Base-by-base conservation (phyloP, 2,113 vertebrate species). In the Hippocampus comes region DNA sequence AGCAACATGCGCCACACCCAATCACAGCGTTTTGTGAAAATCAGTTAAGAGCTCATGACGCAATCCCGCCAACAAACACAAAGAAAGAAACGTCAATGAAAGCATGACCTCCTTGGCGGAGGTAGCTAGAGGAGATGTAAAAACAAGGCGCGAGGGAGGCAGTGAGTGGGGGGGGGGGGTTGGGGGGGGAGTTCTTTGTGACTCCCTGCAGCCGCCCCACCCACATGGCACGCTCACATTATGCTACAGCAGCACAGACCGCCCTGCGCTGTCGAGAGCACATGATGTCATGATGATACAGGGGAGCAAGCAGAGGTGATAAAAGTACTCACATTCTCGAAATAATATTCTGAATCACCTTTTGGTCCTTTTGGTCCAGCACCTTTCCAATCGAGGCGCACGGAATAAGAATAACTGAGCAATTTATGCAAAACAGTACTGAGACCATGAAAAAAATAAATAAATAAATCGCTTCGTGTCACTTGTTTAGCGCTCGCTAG, bases 141-240 rank as follows among this genome's bases (percentile, higher is more conserved):
- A 64, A 64, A 64, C 34, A 43, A 64, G 61, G 9, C 21, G 34
- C 55, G 4, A 57, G 55, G n/a, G 59, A 61, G 56, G 23, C 10
- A 43, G 9, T 43, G 30, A 63, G 34, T 63, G 0, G 0, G 5
- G 8, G 6, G 21, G 9, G 38, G 15, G 9, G 8, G 34, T 18
- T 38, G 8, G 6, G 21, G 9, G 38, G 15, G 9, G 8, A 34
- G 30, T 38, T n/a, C 21, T 43, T 42, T 64, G 41, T 42, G 38
- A 43, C n/a, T 42, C 18, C 18, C 21, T 18, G 15, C 63, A 23
- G 41, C 41, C 63, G 41, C 63, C 63, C 41, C 63, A 76, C 68
- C 77, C 68, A 65, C 51, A 60, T 67, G 74, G 56, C 84, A 83
- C 53, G 60, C 77, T 86, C 77, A 70, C 73, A 41, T 81, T 81